Evolutionary conservation across 2,113 vertebrate species (phyloP).

Genomic region (Phasianus colchicus): DNA sequence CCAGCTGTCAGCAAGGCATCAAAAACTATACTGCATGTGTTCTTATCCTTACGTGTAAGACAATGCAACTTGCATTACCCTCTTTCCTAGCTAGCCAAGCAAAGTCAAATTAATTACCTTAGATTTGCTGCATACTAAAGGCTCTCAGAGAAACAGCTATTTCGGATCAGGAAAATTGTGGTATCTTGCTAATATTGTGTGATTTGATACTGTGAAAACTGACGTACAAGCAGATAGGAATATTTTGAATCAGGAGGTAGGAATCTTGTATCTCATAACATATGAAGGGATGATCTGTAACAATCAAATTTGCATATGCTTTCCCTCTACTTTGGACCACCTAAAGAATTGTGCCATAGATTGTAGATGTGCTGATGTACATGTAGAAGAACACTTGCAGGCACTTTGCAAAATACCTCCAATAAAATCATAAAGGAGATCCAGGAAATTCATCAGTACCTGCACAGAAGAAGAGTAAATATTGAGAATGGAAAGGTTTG

Average conservation of each 20-base stretch:
- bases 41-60: neutral
- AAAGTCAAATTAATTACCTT: neutral
- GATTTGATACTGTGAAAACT: neutral
- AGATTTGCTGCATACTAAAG: neutral
- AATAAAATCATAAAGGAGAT: neutral
- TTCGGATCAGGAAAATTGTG: neutral
- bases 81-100: neutral
- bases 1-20: neutral
- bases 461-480: neutral
- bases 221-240: neutral
- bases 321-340: neutral
- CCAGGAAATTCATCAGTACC: neutral
- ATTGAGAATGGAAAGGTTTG: neutral
- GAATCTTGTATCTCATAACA: neutral
- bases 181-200: neutral
- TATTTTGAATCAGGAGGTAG: neutral
- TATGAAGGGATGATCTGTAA: neutral
- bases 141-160: neutral
- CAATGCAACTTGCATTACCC: neutral
- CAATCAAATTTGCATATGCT: neutral
- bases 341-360: neutral
- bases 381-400: neutral
- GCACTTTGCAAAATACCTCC: neutral
- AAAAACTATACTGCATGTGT: rapidly evolving
- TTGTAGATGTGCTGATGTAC: neutral